These are phyloP conservation scores for Dasyurus viverrinus DNA, from an alignment of 2,113 vertebrate genomes.

Conservation along the genomic window DNA sequence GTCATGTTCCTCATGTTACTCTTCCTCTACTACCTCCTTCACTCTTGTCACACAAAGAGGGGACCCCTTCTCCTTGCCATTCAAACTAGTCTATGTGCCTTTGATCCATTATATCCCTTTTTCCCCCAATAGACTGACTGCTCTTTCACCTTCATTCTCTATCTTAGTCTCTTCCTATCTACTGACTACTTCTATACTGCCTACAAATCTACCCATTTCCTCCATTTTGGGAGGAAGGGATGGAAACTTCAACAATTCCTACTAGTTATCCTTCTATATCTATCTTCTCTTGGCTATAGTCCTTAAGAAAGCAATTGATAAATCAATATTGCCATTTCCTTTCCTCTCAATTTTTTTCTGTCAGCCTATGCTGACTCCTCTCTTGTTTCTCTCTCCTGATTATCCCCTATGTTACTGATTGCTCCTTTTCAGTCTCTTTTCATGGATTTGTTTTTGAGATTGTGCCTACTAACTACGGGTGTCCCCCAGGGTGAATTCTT, in stretches of 20 bases:
- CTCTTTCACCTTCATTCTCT: not conserved
- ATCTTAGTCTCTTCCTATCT: not conserved
- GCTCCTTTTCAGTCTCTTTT: not conserved
- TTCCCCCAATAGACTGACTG: not conserved
- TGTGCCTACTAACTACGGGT: not conserved
- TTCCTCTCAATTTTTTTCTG: not conserved
- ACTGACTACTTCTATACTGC: not conserved
- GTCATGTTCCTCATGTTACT: not conserved
- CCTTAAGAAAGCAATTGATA: not conserved
- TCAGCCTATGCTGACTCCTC: not conserved
- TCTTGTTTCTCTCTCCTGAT: not conserved
- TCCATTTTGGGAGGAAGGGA: not conserved
- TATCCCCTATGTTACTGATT: not conserved
- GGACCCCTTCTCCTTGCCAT: not conserved
- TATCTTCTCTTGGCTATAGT: not conserved
- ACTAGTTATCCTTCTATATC: not conserved
- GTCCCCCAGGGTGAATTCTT: not conserved
- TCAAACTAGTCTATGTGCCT: not conserved
- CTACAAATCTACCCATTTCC: not conserved
- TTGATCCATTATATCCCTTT: not conserved
- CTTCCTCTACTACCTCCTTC: not conserved
- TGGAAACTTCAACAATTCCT: not conserved
- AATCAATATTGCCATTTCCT: not conserved
- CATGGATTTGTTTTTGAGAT: not conserved
- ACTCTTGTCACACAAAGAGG: not conserved